Evolutionary conservation across 2,888 invertebrate species (phyloP).

Genomic region (Acronicta alni): DNA sequence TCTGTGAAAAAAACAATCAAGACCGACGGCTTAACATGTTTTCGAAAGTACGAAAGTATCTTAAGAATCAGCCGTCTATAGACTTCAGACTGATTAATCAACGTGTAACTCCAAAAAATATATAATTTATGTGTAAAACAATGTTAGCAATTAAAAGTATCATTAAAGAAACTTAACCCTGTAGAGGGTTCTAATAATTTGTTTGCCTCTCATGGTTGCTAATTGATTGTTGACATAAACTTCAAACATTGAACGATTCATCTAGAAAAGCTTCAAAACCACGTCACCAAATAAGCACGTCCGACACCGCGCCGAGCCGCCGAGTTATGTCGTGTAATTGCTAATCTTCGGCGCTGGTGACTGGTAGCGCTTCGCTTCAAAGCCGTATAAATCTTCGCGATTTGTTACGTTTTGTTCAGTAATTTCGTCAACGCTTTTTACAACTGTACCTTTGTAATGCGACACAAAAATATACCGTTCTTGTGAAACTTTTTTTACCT

Average conservation of each 20-base stretch:
- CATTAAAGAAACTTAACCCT: too few relatives aligned
- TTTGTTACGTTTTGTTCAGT: slow-evolving; percentile 54
- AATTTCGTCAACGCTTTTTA: slow-evolving; percentile 47
- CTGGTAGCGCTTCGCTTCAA: slow-evolving; percentile 22
- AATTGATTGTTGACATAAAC: too few relatives aligned
- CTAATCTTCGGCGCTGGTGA: slow-evolving; percentile 27
- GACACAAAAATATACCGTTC: slow-evolving; percentile 33
- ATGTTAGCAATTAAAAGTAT: too few relatives aligned
- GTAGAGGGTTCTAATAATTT: too few relatives aligned
- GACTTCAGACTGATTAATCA: too few relatives aligned
- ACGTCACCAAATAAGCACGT: background rate
- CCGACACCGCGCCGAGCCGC: background rate
- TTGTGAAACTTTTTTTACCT: slow-evolving; percentile 37
- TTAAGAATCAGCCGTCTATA: too few relatives aligned
- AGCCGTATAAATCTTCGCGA: slow-evolving; percentile 47
- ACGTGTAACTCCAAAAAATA: too few relatives aligned
- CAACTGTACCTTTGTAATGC: slow-evolving; percentile 29
- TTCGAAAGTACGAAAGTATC: too few relatives aligned
- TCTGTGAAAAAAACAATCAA: too few relatives aligned
- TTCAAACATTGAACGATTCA: background rate
- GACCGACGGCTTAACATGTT: too few relatives aligned
- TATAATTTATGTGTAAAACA: too few relatives aligned
- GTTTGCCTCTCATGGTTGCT: too few relatives aligned
- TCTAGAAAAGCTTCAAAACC: background rate
- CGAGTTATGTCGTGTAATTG: slow-evolving; percentile 11